phyloP scores from a whole-genome alignment of 30 jellyfish, hydroid and myxozoan species.

The Calvadosia cruxmelitensis region DNA sequence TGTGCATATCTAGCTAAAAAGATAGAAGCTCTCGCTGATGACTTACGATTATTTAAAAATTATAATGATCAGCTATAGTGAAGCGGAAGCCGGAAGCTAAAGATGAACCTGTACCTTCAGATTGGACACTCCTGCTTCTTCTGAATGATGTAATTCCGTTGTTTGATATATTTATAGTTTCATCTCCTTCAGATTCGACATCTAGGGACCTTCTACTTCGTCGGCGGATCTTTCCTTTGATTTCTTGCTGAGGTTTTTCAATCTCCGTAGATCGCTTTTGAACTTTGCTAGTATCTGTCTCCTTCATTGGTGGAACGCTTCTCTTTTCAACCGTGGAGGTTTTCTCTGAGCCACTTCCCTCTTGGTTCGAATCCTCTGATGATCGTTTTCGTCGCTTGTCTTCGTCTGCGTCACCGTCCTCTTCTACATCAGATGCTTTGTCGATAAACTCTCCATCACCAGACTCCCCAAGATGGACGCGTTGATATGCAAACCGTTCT shows the following conservation, averaged over 20 bases:
- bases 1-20: too few relatives aligned
- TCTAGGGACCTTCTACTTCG: not conserved
- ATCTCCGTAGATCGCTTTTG: not conserved
- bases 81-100: too few relatives aligned
- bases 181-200: too few relatives aligned
- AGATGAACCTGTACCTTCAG: too few relatives aligned
- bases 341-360: not conserved
- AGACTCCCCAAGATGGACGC: conserved; percentile 71
- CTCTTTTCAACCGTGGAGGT: not conserved
- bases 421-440: conserved; percentile 28
- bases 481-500: conserved; percentile 54
- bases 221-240: not conserved
- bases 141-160: too few relatives aligned
- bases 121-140: too few relatives aligned
- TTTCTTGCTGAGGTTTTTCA: not conserved
- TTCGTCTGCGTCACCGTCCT: conserved; percentile 16
- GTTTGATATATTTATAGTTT: too few relatives aligned
- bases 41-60: too few relatives aligned
- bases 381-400: not conserved
- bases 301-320: not conserved
- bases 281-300: not conserved
- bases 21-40: too few relatives aligned
- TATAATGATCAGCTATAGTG: too few relatives aligned
- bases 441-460: conserved; percentile 91
- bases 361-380: not conserved